A percentile compares a stretch with the other conserved stretches of the same genome.
phyloP scores from a whole-genome alignment of 2,797 vertebrate species.

The Geotria australis region DNA sequence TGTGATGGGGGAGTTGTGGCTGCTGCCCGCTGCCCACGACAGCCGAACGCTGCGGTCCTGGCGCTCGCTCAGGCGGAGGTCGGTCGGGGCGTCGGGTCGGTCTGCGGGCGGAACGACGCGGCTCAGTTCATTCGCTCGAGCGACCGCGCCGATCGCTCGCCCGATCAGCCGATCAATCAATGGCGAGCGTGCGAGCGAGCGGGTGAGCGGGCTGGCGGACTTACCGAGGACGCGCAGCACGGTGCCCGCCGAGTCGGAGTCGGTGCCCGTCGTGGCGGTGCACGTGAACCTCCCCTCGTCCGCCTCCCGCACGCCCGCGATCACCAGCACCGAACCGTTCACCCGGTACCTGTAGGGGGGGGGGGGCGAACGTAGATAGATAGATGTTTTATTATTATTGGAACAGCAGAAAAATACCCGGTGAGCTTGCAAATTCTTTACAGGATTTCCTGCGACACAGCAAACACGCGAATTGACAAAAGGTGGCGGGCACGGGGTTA shows the following conservation, averaged over 20 bases:
- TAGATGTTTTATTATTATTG: no score
- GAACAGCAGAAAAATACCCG: no score
- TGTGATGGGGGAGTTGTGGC: conserved; percentile 60
- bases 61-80: conserved; percentile 55
- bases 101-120: conserved; percentile 11
- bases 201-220: conserved; percentile 1
- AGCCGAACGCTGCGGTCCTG: conserved; percentile 41
- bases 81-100: conserved; percentile 43
- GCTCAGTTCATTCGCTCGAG: neutral
- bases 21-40: conserved; percentile 68
- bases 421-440: no score
- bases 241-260: conserved; percentile 50
- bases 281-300: conserved; percentile 74
- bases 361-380: neutral
- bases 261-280: conserved; percentile 46
- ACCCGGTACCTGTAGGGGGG: neutral
- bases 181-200: neutral
- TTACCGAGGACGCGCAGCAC: conserved; percentile 68
- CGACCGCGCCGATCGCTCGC: neutral
- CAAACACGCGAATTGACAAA: no score
- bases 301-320: conserved; percentile 33
- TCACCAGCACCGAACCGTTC: conserved; percentile 28
- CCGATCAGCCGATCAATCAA: neutral
- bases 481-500: no score
- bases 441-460: no score